Evolutionary conservation across 2,888 invertebrate genomes (phyloP).

Genomic region (Melinaea marsaeus): DNA sequence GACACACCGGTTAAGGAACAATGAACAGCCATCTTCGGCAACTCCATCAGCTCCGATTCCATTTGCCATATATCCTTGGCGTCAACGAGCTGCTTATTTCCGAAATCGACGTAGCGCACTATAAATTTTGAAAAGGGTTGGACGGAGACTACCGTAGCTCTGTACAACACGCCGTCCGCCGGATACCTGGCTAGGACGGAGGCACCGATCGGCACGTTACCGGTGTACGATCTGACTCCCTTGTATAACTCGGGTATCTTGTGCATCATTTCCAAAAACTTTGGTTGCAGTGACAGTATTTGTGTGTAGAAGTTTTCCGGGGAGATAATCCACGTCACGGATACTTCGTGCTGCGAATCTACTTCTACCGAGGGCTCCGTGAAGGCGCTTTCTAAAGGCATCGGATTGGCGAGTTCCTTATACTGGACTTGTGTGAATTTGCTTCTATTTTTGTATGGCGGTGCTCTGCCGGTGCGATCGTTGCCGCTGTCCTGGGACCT

Average conservation of each 20-base stretch:
- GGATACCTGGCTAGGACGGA: slow-evolving; percentile 84
- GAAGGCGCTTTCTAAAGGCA: slow-evolving; percentile 71
- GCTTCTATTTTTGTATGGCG: slow-evolving; percentile 53
- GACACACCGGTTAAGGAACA: slow-evolving; percentile 81
- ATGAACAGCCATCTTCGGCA: slow-evolving; percentile 84
- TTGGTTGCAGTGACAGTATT: slow-evolving; percentile 65
- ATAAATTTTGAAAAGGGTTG: slow-evolving; percentile 79
- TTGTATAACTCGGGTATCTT: slow-evolving; percentile 83
- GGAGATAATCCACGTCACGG: slow-evolving; percentile 86
- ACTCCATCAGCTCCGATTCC: slow-evolving; percentile 80
- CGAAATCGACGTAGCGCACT: slow-evolving; percentile 87
- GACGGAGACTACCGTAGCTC: slow-evolving; percentile 81
- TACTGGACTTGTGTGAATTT: slow-evolving; percentile 58
- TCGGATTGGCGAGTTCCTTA: slow-evolving; percentile 65
- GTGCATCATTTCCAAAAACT: slow-evolving; percentile 83
- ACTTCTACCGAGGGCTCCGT: slow-evolving; percentile 63
- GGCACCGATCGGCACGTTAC: slow-evolving; percentile 75
- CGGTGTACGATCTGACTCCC: slow-evolving; percentile 63
- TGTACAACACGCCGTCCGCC: slow-evolving; percentile 83
- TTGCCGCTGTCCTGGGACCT: slow-evolving; percentile 49
- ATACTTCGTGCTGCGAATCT: slow-evolving; percentile 76
- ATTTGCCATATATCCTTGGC: slow-evolving; percentile 82
- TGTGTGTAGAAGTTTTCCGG: slow-evolving; percentile 85
- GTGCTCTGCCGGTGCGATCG: slow-evolving; percentile 46
- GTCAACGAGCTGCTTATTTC: slow-evolving; percentile 82